A percentile compares a stretch with the other conserved stretches of the same genome.
phyloP scores from a whole-genome alignment of 2,797 vertebrate genomes.

The Sebastes hubbsi region DNA sequence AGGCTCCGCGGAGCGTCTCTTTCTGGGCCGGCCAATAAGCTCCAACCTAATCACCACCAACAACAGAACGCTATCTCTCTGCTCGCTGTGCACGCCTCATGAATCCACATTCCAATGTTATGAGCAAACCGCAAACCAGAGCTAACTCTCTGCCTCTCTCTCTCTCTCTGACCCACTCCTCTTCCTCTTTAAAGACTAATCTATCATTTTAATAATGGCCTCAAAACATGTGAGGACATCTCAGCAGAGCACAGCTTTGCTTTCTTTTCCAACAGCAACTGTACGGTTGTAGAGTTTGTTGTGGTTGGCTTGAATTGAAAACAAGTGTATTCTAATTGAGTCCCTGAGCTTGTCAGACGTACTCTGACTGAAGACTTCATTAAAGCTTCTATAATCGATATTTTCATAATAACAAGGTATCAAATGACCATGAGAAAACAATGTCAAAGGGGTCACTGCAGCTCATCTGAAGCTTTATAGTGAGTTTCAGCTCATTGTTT shows the following conservation, averaged over 20 bases:
- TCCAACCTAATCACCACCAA: constrained; percentile 32
- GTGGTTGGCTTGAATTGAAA: not conserved
- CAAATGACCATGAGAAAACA: not conserved
- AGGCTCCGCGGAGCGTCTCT: not conserved
- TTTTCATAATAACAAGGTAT: not conserved
- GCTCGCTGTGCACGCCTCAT: constrained; percentile 51
- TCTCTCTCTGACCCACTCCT: not conserved
- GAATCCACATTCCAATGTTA: constrained; percentile 70
- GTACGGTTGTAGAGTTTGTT: not conserved
- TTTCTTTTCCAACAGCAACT: not conserved
- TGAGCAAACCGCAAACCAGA: constrained; percentile 55
- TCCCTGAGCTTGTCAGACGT: not conserved
- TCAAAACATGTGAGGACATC: not conserved
- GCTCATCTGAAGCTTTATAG: not conserved
- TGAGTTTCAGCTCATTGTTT: not conserved
- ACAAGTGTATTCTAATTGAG: not conserved
- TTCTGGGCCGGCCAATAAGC: constrained; percentile 18
- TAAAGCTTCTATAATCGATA: not conserved
- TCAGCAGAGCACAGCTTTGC: not conserved
- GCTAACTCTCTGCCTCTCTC: not conserved
- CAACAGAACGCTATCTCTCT: constrained; percentile 55
- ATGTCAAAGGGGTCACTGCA: not conserved
- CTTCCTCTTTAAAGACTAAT: not conserved
- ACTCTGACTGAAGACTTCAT: not conserved
- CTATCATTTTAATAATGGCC: not conserved